Evolutionary conservation across 1,140 invertebrate genomes (phyloP).

Genomic region (Probaryconus sp.): DNA sequence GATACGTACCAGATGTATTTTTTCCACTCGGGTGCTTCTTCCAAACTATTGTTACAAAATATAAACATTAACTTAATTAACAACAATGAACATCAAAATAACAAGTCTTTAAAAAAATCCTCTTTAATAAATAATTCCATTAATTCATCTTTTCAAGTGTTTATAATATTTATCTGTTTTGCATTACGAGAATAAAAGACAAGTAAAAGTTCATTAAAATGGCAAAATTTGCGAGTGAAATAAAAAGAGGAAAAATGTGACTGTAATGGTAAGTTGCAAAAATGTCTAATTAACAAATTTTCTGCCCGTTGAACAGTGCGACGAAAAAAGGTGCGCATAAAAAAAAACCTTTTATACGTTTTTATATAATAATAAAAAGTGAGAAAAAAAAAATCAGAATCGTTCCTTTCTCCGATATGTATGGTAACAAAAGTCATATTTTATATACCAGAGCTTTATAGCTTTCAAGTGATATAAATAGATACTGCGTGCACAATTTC

Average conservation of each 20-base stretch:
- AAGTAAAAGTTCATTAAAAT: neutral
- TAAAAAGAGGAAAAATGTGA: neutral
- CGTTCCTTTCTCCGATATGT: neutral
- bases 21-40: no score
- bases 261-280: neutral
- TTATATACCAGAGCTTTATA: conserved; percentile 53
- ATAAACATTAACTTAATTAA: no score
- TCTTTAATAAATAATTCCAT: no score
- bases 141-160: no score
- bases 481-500: conserved; percentile 36
- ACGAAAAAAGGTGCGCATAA: conserved; percentile 1
- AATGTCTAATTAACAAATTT: conserved; percentile 28
- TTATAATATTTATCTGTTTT: no score
- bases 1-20: no score
- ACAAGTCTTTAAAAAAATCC: no score
- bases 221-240: neutral
- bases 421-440: conserved; percentile 54
- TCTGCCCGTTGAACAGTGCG: neutral
- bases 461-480: conserved; percentile 57
- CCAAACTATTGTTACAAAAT: no score
- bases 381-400: conserved; percentile 21
- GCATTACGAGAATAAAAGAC: neutral
- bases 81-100: no score
- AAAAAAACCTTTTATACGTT: neutral
- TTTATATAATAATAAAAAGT: no score